Percentiles rank a stretch among this genome's conserved stretches.
Conservation (phyloP, 2,113 vertebrate genomes). For the Oreocharis arfaki region DNA sequence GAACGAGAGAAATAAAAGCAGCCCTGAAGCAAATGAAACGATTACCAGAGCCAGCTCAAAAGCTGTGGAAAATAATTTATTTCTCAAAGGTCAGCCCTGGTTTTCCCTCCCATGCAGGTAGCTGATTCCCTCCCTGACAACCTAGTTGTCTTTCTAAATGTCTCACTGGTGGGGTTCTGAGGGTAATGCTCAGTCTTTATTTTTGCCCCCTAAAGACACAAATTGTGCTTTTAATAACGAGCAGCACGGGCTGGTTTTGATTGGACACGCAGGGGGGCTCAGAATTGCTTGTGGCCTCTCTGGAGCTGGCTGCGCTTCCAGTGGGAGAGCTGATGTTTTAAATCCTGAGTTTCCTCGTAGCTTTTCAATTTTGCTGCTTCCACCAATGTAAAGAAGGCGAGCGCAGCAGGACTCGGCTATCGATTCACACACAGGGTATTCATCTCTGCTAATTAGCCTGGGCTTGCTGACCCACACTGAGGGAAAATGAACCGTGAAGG, state of each 20-base stretch:
- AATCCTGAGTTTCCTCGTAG: background rate
- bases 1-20: background rate
- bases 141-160: slow-evolving; percentile 6
- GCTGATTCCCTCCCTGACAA: background rate
- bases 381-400: background rate
- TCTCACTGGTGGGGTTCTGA: no score
- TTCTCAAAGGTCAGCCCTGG: background rate
- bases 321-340: slow-evolving; percentile 19
- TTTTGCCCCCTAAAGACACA: background rate
- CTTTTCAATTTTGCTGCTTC: slow-evolving; percentile 20
- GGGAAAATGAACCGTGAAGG: slow-evolving; percentile 1
- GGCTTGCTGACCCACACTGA: background rate
- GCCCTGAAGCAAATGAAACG: background rate
- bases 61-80: background rate
- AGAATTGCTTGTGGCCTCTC: background rate
- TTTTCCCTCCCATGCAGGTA: background rate
- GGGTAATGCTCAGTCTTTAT: background rate
- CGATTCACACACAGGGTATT: background rate
- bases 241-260: background rate
- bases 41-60: background rate
- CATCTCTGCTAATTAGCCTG: slow-evolving; percentile 33
- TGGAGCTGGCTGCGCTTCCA: background rate
- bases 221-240: slow-evolving; percentile 33
- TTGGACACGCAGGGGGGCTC: background rate
- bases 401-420: background rate